Evolutionary conservation across 2,888 invertebrate genomes (phyloP).

Genomic region (Lamellibrachia satsuma): DNA sequence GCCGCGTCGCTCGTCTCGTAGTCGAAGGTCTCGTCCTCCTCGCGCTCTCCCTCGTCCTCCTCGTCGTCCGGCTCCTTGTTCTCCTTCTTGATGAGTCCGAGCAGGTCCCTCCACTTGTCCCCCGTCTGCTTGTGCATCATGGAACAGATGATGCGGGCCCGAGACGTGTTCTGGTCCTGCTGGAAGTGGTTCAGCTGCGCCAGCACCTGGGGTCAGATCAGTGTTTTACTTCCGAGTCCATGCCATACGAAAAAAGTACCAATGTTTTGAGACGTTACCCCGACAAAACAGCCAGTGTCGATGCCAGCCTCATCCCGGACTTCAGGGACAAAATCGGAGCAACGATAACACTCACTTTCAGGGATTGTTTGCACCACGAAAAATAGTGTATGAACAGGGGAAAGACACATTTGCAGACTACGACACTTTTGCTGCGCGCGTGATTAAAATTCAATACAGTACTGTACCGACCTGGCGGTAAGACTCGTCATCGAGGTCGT

Average conservation of each 20-base stretch:
- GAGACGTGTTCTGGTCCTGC: slow-evolving; percentile 23
- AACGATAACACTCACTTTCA: too few species aligned
- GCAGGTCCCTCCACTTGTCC: slow-evolving; percentile 13
- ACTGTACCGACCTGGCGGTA: not conserved
- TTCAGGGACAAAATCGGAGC: too few species aligned
- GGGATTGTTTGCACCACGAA: too few species aligned
- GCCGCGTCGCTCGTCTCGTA: slow-evolving; percentile 57
- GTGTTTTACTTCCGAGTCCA: too few species aligned
- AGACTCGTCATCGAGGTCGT: not conserved
- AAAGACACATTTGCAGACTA: too few species aligned
- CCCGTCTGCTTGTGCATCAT: slow-evolving; percentile 32
- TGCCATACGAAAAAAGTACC: too few species aligned
- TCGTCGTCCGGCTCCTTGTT: slow-evolving; percentile 33
- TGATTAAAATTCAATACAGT: too few species aligned
- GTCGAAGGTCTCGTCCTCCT: slow-evolving; percentile 53
- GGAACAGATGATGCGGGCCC: slow-evolving; percentile 34
- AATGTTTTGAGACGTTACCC: too few species aligned
- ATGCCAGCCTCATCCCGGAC: too few species aligned
- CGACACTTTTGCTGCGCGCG: too few species aligned
- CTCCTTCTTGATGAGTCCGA: not conserved
- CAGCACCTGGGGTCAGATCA: slow-evolving; percentile 13
- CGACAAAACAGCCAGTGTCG: too few species aligned
- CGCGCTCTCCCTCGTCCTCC: slow-evolving; percentile 28
- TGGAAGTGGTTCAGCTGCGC: slow-evolving; percentile 30
- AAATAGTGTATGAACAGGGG: too few species aligned